Percentiles rank a stretch among this genome's conserved stretches.
Evolutionary conservation across 23 tunicate species (phyloP).

Genomic region (Aplidium turbinatum): DNA sequence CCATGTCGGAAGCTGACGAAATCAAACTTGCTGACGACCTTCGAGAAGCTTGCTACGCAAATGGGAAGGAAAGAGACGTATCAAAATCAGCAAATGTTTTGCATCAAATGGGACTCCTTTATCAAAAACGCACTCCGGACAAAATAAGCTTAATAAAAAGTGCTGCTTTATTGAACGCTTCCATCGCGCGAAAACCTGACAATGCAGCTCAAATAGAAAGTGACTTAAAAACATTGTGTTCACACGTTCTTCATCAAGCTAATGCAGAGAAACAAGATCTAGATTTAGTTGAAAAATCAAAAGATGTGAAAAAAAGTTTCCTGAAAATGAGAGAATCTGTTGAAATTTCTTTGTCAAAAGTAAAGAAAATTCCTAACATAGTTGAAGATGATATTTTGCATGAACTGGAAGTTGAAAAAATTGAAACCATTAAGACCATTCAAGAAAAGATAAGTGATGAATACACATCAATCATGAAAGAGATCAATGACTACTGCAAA

Average conservation of each 20-base stretch:
- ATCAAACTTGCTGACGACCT: no score
- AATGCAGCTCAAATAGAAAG: neutral
- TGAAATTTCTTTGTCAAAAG: neutral
- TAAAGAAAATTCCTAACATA: neutral
- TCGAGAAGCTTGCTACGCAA: no score
- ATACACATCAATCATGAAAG: conserved; percentile 12
- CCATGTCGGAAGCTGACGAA: no score
- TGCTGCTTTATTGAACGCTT: conserved; percentile 11
- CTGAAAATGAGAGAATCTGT: conserved; percentile 1
- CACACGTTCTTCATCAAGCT: neutral
- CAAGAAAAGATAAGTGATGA: conserved; percentile 1
- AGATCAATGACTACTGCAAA: neutral
- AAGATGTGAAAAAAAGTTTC: neutral
- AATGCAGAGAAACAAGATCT: neutral
- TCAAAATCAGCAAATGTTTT: neutral
- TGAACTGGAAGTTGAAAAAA: neutral
- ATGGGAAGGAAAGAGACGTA: neutral
- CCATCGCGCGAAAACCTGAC: neutral
- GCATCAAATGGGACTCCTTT: neutral
- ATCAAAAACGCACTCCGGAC: neutral
- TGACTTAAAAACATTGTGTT: neutral
- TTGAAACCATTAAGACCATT: neutral
- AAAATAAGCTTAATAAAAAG: conserved; percentile 1
- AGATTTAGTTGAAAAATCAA: neutral
- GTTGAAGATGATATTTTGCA: no score